Evolutionary conservation across 2,113 vertebrate species (phyloP).

Genomic region (Syngnathus floridae): DNA sequence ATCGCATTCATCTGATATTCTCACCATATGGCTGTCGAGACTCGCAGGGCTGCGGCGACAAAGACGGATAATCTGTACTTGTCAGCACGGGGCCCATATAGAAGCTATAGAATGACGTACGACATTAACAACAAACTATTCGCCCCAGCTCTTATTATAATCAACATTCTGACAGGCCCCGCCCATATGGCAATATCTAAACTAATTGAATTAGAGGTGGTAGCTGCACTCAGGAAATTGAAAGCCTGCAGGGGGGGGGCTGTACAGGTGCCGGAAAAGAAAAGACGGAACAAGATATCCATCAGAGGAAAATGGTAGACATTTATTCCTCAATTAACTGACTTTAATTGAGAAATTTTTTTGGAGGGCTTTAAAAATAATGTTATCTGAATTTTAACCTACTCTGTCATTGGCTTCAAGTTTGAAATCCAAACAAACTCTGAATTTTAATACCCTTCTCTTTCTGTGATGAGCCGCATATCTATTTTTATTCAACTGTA

Average conservation of each 20-base stretch:
- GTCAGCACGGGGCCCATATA: conserved; percentile 34
- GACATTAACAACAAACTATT: conserved; percentile 22
- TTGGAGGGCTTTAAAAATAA: no score
- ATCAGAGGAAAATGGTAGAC: no score
- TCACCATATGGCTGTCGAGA: conserved; percentile 27
- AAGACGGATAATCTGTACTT: conserved; percentile 38
- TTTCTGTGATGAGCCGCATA: no score
- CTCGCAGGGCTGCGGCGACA: conserved; percentile 29
- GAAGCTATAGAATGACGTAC: conserved; percentile 45
- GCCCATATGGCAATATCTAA: conserved; percentile 40
- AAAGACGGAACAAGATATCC: background rate
- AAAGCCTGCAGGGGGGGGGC: conserved; percentile 12
- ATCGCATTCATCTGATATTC: conserved; percentile 9
- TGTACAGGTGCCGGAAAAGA: conserved; percentile 28
- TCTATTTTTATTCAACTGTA: background rate
- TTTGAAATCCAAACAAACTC: background rate
- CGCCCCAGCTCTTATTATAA: conserved; percentile 36
- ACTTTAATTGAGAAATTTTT: no score
- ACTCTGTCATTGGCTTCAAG: background rate
- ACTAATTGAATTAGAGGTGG: conserved; percentile 58
- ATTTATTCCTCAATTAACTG: no score
- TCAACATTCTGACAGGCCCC: conserved; percentile 41
- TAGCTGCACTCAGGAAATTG: conserved; percentile 57
- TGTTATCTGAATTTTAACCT: no score
- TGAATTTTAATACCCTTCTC: background rate